Percentiles rank a stretch among this genome's conserved stretches.
These are phyloP conservation scores for Cydia strobilella DNA, from an alignment of 1,140 invertebrate species.

Conservation along the genomic window DNA sequence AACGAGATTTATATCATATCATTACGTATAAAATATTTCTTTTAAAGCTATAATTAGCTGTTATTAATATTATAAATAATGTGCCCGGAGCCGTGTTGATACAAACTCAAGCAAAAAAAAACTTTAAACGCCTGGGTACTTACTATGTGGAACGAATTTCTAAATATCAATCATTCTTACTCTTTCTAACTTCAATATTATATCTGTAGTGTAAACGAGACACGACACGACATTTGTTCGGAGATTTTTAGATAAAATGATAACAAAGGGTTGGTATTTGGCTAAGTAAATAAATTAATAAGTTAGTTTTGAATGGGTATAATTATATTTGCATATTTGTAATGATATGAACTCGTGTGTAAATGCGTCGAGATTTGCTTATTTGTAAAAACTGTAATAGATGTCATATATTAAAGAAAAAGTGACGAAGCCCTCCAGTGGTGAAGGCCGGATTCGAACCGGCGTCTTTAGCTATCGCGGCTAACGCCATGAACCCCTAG, in stretches of 20 bases:
- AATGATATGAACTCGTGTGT: background rate
- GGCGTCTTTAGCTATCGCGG: no score
- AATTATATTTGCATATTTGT: conserved; percentile 1
- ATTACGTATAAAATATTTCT: conserved; percentile 80
- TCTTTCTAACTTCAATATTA: background rate
- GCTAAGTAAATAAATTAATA: conserved; percentile 17
- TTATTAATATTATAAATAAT: conserved; percentile 80
- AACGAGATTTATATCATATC: conserved; percentile 77
- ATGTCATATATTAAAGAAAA: no score
- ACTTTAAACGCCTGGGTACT: conserved; percentile 11
- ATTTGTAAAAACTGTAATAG: no score
- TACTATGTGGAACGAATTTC: background rate
- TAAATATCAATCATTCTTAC: conserved; percentile 7
- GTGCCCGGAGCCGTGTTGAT: conserved; percentile 51
- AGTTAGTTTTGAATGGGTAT: background rate
- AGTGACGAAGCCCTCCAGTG: no score
- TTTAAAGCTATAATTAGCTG: conserved; percentile 78
- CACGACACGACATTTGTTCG: background rate
- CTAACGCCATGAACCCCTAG: no score
- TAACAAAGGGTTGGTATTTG: background rate
- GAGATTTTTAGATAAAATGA: background rate
- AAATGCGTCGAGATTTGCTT: background rate
- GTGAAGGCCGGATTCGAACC: no score
- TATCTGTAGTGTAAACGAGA: background rate
- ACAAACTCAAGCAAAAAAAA: conserved; percentile 32